Percentiles rank a stretch among this genome's conserved stretches.
These are phyloP conservation scores for Huso huso DNA, from an alignment of 2,797 vertebrate genomes.

Conservation along the genomic window DNA sequence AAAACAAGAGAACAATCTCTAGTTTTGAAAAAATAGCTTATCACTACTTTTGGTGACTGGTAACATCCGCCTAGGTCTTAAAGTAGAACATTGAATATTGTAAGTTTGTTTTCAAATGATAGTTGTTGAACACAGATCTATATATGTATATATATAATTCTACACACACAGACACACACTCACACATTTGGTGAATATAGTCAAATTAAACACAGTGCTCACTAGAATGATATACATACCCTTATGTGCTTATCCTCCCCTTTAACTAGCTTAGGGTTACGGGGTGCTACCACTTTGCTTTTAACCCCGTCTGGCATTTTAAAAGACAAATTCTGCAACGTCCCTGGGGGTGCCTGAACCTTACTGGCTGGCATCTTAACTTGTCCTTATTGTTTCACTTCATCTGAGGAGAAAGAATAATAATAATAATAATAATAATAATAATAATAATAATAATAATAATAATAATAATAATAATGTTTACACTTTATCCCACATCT, in stretches of 20 bases:
- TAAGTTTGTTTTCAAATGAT: too few species aligned
- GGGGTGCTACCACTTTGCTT: conserved; percentile 38
- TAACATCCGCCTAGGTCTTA: too few species aligned
- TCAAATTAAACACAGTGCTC: too few species aligned
- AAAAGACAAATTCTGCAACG: conserved; percentile 31
- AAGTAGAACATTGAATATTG: too few species aligned
- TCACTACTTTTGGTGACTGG: too few species aligned
- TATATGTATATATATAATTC: neutral
- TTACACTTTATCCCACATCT: too few species aligned
- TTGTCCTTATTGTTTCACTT: conserved; percentile 16
- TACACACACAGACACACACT: neutral
- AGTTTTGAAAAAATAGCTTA: neutral
- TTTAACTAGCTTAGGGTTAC: conserved; percentile 38
- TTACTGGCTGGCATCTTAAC: conserved; percentile 44
- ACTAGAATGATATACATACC: conserved; percentile 35
- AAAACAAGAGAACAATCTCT: conserved; percentile 26
- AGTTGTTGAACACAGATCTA: neutral
- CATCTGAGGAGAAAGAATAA: conserved; percentile 30
- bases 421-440: neutral
- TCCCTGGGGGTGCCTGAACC: conserved; percentile 14
- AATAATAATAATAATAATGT: neutral
- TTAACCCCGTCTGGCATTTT: conserved; percentile 36
- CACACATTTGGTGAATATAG: neutral
- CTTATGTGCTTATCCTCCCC: conserved; percentile 34
- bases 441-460: neutral